These are phyloP conservation scores for Pteropus rufus DNA, from an alignment of 2,797 vertebrate species.

Conservation along the genomic window DNA sequence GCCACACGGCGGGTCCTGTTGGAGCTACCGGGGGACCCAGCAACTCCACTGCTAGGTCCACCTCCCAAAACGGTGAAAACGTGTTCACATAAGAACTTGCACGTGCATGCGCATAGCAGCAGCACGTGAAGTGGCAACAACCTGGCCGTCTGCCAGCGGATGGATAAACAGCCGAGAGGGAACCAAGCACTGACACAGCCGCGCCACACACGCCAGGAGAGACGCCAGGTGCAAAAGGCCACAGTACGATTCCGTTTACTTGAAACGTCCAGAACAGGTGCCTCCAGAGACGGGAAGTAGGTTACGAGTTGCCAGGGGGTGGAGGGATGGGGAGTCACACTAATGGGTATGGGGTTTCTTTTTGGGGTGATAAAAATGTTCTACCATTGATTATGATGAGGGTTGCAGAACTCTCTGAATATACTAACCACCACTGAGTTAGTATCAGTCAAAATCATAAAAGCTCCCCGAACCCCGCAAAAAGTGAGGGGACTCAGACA, in stretches of 20 bases:
- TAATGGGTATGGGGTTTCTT: no score
- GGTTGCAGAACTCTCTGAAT: no score
- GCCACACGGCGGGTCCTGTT: not conserved
- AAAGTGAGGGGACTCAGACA: not conserved
- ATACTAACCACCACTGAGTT: no score
- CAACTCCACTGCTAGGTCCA: not conserved
- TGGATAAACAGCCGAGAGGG: not conserved
- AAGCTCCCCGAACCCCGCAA: not conserved
- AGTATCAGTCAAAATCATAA: not conserved
- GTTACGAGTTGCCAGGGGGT: no score
- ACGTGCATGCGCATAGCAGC: not conserved
- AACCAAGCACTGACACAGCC: not conserved
- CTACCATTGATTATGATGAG: no score
- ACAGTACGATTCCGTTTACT: not conserved
- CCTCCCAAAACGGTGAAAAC: not conserved
- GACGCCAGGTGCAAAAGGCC: not conserved
- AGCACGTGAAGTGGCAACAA: not conserved
- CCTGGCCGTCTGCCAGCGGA: not conserved
- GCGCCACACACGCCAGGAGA: no score
- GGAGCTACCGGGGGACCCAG: not conserved
- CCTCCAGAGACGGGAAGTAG: no score
- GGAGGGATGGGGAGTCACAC: no score
- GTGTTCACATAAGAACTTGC: not conserved
- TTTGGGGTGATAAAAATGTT: no score
- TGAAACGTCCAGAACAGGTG: not conserved